Conservation (phyloP, 1,140 invertebrate species). For the Andricus grossulariae region DNA sequence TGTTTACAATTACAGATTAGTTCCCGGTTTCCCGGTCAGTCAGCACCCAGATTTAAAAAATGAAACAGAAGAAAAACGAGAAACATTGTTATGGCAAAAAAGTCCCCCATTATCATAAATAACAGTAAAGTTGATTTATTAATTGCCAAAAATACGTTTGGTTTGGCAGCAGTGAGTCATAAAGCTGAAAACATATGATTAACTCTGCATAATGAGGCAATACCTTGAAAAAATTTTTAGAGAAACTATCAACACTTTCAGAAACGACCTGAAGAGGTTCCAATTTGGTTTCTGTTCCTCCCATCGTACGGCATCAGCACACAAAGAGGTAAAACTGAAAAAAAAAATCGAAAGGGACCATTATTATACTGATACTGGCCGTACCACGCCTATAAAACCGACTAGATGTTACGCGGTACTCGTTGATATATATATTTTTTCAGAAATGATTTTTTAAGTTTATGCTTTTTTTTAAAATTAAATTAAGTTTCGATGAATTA, state of each 20-base stretch:
- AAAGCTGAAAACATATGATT: background rate
- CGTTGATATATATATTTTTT: too few relatives aligned
- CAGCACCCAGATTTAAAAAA: too few relatives aligned
- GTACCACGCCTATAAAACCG: too few relatives aligned
- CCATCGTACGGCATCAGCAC: slow-evolving; percentile 41
- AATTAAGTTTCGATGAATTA: too few relatives aligned
- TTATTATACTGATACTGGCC: background rate
- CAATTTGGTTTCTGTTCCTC: slow-evolving; percentile 32
- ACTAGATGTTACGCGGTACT: too few relatives aligned
- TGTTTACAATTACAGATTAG: too few relatives aligned
- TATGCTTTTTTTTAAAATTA: too few relatives aligned
- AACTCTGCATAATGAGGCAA: slow-evolving; percentile 25
- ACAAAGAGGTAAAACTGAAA: slow-evolving; percentile 47
- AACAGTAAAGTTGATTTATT: background rate
- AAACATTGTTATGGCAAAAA: background rate
- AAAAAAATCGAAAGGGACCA: slow-evolving; percentile 32
- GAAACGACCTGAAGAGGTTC: slow-evolving; percentile 48
- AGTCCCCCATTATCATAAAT: background rate
- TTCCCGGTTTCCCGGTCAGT: too few relatives aligned
- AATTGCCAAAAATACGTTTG: background rate
- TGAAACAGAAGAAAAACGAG: too few relatives aligned
- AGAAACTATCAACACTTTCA: slow-evolving; percentile 53
- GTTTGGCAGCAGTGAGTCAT: background rate
- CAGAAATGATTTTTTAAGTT: too few relatives aligned
- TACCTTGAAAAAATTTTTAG: slow-evolving; percentile 57